Base-by-base conservation (phyloP, 2,113 vertebrate genomes). In the Bombycilla garrulus region DNA sequence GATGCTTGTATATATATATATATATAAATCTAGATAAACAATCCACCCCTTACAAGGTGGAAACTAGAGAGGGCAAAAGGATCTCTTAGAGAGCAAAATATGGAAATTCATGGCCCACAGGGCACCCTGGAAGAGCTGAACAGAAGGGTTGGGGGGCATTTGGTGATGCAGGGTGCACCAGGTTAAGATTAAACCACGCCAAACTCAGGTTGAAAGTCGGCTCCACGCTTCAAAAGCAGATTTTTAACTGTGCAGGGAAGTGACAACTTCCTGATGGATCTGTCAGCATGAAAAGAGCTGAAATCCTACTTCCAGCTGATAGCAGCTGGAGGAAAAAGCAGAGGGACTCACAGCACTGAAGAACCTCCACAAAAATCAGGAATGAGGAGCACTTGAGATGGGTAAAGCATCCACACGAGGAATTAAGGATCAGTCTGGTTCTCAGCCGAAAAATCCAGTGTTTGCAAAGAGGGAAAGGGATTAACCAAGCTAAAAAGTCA, bases 261-360 rank as follows among this genome's bases (percentile, higher is more conserved):
- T 53, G 66, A 77, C 78, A 90, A 8, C 14, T 88, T 21, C 5
- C 36, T 62, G 64, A 83, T 23, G 17, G 8, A 7, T 45, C 74
- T 51, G 73, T 35, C 92, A 92, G 47, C 53, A 12, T 1, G 21
- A 42, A 16, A 3, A 71, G 40, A 88, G 45, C 33, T 14, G 4
- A 76, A 85, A 76, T 79, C 6, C 28, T 40, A 0, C 65, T 90
- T 57, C 12, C 36, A 91, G 19, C 44, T 64, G 17, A 25, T 0
- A 22, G 28, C 36, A 84, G 3, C 6, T 31, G 22, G 24, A 53
- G 51, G 17, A 11, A 35, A 53, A 54, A 58, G 17, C 26, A 61
- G 40, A n/a, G 8, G 19, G 29, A n/a, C 16, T 33, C 33, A 0
- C 0, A 6, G 45, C 14, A 25, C 36, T 86, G 0, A 21, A 35